A percentile compares a stretch with the other conserved stretches of the same genome.
phyloP scores from a whole-genome alignment of 2,888 invertebrate species.

The Kryphioiulus occultus region DNA sequence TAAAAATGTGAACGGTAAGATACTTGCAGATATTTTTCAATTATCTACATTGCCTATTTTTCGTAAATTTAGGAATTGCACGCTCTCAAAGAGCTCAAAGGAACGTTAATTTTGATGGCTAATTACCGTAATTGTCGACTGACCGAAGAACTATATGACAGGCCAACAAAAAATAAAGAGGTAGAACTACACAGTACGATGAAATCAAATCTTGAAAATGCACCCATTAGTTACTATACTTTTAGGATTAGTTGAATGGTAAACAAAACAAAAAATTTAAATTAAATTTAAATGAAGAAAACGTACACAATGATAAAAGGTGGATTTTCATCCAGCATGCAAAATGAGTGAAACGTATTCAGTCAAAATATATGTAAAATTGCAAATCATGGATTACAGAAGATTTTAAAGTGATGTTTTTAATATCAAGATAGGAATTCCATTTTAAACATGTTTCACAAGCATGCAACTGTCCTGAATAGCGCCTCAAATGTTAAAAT shows the following conservation, averaged over 20 bases:
- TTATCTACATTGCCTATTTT: too few species aligned
- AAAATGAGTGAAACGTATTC: not conserved
- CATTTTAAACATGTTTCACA: not conserved
- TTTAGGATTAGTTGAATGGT: not conserved
- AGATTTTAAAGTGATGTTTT: too few species aligned
- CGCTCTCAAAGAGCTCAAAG: too few species aligned
- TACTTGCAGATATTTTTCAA: too few species aligned
- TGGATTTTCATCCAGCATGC: not conserved
- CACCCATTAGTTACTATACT: not conserved
- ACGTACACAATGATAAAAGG: not conserved
- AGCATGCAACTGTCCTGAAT: not conserved
- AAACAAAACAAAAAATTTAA: not conserved
- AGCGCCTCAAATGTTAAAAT: not conserved
- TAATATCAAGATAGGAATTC: not conserved
- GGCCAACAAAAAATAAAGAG: not conserved
- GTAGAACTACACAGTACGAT: not conserved
- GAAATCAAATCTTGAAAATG: not conserved
- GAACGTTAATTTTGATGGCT: too few species aligned
- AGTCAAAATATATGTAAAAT: not conserved
- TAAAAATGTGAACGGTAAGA: too few species aligned
- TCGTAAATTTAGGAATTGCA: too few species aligned
- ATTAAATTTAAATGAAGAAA: not conserved
- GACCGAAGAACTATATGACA: not conserved
- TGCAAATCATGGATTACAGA: not conserved
- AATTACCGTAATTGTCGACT: not conserved